Base-by-base conservation (phyloP, 2,113 vertebrate species). In the Cottus gobio region DNA sequence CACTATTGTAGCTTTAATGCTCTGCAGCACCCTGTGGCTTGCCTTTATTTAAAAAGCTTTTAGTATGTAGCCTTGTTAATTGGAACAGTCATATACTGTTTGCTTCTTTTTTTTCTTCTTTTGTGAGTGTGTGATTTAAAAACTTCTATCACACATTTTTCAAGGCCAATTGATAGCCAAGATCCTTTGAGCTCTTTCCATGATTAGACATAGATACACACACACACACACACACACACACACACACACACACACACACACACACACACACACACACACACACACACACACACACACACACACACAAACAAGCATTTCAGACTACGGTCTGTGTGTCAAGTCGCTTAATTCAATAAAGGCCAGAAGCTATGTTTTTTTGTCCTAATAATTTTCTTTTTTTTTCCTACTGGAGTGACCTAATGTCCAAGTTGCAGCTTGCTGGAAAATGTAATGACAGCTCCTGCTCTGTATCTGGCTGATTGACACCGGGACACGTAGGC, bases 401-500 rank as follows among this genome's bases (percentile, higher is more conserved):
- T 42, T 12, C 42, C 73, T 30, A 65, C 39, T 1, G 69, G 31
- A 74, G 66, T 75, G 85, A 81, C 90, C 75, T 70, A 50, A 82
- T 64, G 75, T 86, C 50, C 62, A 58, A 28, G 18, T 36, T 30
- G 79, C 75, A 68, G 61, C 63, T 28, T 31, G 69, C 74, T 63
- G 82, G 58, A 85, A 85, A 85, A 56, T 79, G 82, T 80, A 67
- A 85, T 54, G 85, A 36, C 82, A 77, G 84, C 67, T 37, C 66
- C 46, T 61, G 78, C 82, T 78, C 71, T 79, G 81, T 75, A 50
- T 76, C 69, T 50, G 82, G 42, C 82, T 95, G 93, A 95, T 94
- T 96, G 97, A 96, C 96, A 96, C 95, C 91, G 95, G 95, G 95
- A 92, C 80, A 87, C 86, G 77, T 80, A 68, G 82, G 80, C 69